A percentile compares a stretch with the other conserved stretches of the same genome.
Evolutionary conservation across 2,888 invertebrate species (phyloP).

Genomic region (Agrochola macilenta): DNA sequence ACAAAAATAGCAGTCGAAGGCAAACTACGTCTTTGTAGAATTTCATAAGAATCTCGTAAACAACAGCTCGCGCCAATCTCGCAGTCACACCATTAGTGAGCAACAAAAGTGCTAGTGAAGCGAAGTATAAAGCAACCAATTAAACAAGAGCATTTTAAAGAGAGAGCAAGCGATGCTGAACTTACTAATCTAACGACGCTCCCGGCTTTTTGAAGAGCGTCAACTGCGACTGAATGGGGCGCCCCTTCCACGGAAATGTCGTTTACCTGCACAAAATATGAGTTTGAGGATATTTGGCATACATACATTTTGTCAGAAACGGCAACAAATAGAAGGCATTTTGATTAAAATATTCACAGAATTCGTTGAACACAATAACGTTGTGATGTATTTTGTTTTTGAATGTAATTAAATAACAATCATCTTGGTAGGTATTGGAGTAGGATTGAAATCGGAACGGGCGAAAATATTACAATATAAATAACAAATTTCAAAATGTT

Average conservation of each 20-base stretch:
- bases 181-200: constrained; percentile 97
- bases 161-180: constrained; percentile 63
- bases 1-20: not conserved
- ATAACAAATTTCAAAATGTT: not conserved
- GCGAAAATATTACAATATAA: not conserved
- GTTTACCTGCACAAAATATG: constrained; percentile 93
- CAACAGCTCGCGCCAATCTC: constrained; percentile 28
- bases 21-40: constrained; percentile 15
- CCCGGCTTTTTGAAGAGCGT: constrained; percentile 98
- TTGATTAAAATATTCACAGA: not conserved
- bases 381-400: not conserved
- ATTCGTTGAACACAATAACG: not conserved
- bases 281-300: not conserved
- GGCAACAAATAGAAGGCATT: not conserved
- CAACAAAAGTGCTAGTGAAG: constrained; percentile 46
- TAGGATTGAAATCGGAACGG: not conserved
- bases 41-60: constrained; percentile 30
- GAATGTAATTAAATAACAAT: not conserved
- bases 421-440: not conserved
- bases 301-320: not conserved
- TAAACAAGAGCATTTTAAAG: constrained; percentile 51
- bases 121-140: constrained; percentile 60
- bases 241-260: constrained; percentile 97
- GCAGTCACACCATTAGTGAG: constrained; percentile 43
- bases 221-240: constrained; percentile 98